These are phyloP conservation scores for Thunnus albacares DNA, from an alignment of 2,797 vertebrate genomes.

Conservation along the genomic window DNA sequence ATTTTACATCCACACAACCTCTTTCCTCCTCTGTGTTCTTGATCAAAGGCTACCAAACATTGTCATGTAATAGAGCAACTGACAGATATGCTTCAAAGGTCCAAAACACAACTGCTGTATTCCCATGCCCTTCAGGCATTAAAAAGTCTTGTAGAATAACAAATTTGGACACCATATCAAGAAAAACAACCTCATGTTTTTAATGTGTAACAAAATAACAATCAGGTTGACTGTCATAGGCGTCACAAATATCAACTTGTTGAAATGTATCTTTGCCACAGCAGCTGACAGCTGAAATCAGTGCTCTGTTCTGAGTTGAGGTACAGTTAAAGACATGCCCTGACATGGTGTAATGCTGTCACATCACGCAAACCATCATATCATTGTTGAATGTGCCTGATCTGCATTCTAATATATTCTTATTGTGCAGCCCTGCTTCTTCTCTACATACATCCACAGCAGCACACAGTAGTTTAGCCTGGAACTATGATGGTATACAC, in stretches of 20 bases:
- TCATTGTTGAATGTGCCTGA: too few relatives aligned
- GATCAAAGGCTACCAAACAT: neutral
- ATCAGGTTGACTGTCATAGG: too few relatives aligned
- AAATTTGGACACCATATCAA: neutral
- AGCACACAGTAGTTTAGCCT: neutral
- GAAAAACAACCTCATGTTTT: too few relatives aligned
- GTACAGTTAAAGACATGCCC: too few relatives aligned
- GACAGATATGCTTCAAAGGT: neutral
- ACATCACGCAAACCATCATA: too few relatives aligned
- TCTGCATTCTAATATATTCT: too few relatives aligned
- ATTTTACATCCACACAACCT: neutral
- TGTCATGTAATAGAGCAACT: neutral
- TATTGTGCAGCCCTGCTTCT: neutral
- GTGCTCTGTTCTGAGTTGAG: too few relatives aligned
- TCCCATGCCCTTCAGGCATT: neutral
- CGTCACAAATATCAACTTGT: neutral
- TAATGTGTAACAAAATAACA: too few relatives aligned
- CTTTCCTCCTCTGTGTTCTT: slow-evolving; percentile 1
- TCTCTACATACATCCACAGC: neutral
- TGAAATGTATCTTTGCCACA: neutral
- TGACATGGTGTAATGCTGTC: too few relatives aligned
- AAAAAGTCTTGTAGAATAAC: neutral
- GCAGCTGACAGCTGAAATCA: neutral
- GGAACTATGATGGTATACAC: too few relatives aligned
- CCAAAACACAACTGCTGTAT: neutral